These are phyloP conservation scores for Channa argus DNA, from an alignment of 2,113 vertebrate species.

Conservation along the genomic window DNA sequence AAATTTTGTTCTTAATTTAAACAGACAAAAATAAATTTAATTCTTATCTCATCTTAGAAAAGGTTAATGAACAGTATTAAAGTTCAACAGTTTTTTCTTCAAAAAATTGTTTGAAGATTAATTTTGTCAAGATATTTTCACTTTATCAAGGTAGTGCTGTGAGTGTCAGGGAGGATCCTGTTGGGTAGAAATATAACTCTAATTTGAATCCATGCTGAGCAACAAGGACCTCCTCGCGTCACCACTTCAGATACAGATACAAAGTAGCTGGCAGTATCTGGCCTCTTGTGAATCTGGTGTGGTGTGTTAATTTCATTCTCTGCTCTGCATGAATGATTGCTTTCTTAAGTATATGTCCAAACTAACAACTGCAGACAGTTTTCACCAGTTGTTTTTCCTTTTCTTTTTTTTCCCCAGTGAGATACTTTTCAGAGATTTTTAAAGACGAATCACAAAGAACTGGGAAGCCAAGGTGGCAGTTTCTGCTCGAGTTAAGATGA, in stretches of 20 bases:
- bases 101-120: not conserved
- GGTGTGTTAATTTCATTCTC: too few relatives aligned
- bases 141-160: conserved; percentile 20
- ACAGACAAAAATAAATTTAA: conserved; percentile 38
- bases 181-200: conserved; percentile 13
- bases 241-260: not conserved
- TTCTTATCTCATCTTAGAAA: conserved; percentile 42
- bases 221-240: conserved; percentile 34
- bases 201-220: conserved; percentile 18
- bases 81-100: not conserved
- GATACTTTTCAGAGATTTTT: too few relatives aligned
- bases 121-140: conserved; percentile 24
- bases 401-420: too few relatives aligned
- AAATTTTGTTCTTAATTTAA: not conserved
- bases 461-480: too few relatives aligned
- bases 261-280: too few relatives aligned
- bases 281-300: too few relatives aligned
- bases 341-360: too few relatives aligned
- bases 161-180: conserved; percentile 16
- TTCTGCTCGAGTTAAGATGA: too few relatives aligned
- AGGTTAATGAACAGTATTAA: conserved; percentile 41
- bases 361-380: conserved; percentile 28
- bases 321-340: too few relatives aligned
- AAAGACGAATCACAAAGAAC: too few relatives aligned
- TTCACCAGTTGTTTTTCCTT: not conserved